Evolutionary conservation across 2,888 invertebrate species (phyloP).

Genomic region (Melipona bicolor): DNA sequence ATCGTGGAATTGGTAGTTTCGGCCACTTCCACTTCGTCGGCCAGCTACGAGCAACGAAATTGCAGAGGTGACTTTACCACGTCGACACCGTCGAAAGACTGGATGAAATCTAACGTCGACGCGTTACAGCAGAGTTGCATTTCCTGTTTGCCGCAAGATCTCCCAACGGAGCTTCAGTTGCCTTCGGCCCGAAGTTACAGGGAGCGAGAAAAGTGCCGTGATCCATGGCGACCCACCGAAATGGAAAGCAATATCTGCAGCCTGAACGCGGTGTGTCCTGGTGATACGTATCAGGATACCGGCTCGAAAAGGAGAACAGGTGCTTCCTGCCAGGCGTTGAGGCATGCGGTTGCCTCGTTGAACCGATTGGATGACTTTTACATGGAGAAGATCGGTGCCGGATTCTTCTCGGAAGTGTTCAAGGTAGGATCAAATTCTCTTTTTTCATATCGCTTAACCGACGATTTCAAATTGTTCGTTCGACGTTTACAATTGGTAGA

Average conservation of each 20-base stretch:
- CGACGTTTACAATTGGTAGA: not conserved
- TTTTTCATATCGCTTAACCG: not conserved
- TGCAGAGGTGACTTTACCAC: constrained; percentile 54
- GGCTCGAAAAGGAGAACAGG: constrained; percentile 85
- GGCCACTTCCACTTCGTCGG: not conserved
- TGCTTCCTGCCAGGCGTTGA: constrained; percentile 94
- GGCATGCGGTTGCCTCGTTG: constrained; percentile 95
- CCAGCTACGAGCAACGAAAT: constrained; percentile 46
- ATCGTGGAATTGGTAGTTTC: constrained; percentile 21
- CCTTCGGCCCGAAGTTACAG: constrained; percentile 80
- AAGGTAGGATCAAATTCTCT: constrained; percentile 89
- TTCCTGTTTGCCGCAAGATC: constrained; percentile 68
- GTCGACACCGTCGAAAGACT: constrained; percentile 70
- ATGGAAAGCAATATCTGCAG: constrained; percentile 72
- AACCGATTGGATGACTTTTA: constrained; percentile 97
- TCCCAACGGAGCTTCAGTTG: constrained; percentile 81
- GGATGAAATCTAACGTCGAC: constrained; percentile 61
- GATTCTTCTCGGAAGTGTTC: constrained; percentile 99
- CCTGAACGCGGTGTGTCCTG: constrained; percentile 61
- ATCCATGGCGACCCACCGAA: constrained; percentile 82
- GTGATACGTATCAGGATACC: constrained; percentile 75
- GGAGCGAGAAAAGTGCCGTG: constrained; percentile 81
- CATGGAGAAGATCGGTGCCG: constrained; percentile 96
- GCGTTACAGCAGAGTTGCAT: constrained; percentile 73
- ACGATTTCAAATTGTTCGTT: not conserved